Evolutionary conservation across 2,888 invertebrate genomes (phyloP).

Genomic region (Stratiomys singularior): DNA sequence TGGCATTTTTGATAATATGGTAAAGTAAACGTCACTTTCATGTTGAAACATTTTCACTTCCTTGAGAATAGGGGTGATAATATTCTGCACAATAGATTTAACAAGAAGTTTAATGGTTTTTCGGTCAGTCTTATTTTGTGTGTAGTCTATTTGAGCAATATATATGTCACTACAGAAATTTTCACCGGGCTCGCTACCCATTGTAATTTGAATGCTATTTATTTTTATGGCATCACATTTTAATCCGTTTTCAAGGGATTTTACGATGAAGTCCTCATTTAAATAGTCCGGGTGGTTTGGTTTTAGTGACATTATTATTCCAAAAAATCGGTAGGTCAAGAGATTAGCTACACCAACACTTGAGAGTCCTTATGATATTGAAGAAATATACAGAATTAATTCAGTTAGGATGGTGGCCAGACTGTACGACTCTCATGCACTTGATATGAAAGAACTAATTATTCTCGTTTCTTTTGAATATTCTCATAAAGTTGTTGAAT

Average conservation of each 20-base stretch:
- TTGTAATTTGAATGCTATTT: slow-evolving; percentile 56
- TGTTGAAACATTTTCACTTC: slow-evolving; percentile 53
- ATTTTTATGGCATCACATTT: slow-evolving; percentile 55
- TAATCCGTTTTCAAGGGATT: slow-evolving; percentile 60
- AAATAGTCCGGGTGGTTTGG: slow-evolving; percentile 56
- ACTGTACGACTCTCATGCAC: too few species aligned
- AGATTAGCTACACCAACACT: neutral
- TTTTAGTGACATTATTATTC: slow-evolving; percentile 15
- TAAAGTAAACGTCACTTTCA: slow-evolving; percentile 54
- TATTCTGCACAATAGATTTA: slow-evolving; percentile 50
- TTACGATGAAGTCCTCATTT: slow-evolving; percentile 57
- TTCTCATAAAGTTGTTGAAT: too few species aligned
- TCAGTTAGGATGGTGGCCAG: too few species aligned
- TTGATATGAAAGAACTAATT: too few species aligned
- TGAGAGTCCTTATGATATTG: too few species aligned
- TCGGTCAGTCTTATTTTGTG: slow-evolving; percentile 6
- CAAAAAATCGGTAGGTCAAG: neutral
- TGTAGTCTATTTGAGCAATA: slow-evolving; percentile 31
- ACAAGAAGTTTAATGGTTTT: slow-evolving; percentile 50
- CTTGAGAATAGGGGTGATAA: slow-evolving; percentile 50
- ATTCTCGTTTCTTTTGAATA: too few species aligned
- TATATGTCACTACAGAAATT: slow-evolving; percentile 49
- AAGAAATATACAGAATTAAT: too few species aligned
- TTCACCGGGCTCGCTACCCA: slow-evolving; percentile 42
- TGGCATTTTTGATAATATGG: slow-evolving; percentile 53